Base-by-base conservation (phyloP, 1,140 invertebrate species). In the Carposina sasakii region DNA sequence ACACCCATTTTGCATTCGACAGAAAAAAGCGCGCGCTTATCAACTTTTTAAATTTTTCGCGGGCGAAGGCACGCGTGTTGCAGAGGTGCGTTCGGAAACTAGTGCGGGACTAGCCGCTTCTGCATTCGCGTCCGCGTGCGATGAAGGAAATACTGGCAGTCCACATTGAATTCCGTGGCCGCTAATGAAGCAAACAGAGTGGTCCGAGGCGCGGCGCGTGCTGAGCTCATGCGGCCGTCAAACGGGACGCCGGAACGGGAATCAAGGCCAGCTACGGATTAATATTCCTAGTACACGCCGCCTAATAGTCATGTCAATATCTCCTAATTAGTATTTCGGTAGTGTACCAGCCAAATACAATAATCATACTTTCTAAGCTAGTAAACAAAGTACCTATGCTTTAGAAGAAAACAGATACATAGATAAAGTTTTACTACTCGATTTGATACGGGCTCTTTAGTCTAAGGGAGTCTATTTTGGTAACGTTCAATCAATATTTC, bases 261-360 rank as follows among this genome's bases (percentile, higher is more conserved):
- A 81, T 81, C 71, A 82, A 82, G 78, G 78, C 71, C 76, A 72
- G 63, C 63, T 46, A 41, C 56, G 64, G 70, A 77, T 83, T 81
- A 73, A 64, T 81, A 81, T 81, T 74, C 78, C 69, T 60, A 62
- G 67, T 62, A 48, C 52, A 36, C 41, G 71, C 66, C 64, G 76
- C 74, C 78, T 74, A 78, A 81, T 74, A 47, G 43, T 49, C 56
- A 76, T 76, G 68, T 54, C 76, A 78, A 78, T 73, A 16, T 73
- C 60, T 48, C 63, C 64, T 71, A 63, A 73, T 82, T 71, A 77
- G 66, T 78, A 77, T 78, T 82, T 82, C 48, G 24, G 24, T 28
- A 28, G 12, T 12, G 24, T 28, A 6, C 24, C 12, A 28, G 12
- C 12, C 12, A 6, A 6, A 28, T 5, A 28, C 24, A 28, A 28